Percentiles rank a stretch among this genome's conserved stretches.
Evolutionary conservation across 2,888 invertebrate species (phyloP).

Genomic region (Drosophila tripunctata): DNA sequence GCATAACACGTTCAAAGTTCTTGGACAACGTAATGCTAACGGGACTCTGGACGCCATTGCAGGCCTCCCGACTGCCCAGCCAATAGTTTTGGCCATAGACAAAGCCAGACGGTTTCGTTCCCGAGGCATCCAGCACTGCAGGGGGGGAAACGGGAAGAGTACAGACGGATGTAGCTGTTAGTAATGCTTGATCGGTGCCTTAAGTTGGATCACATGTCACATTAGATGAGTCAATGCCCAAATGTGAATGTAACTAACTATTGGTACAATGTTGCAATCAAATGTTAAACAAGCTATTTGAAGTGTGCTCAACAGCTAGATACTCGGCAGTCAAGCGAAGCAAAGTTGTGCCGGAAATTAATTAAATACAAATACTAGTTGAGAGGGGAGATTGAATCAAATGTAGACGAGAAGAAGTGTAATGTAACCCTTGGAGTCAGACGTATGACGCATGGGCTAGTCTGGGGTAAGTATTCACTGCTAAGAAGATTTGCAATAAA

Average conservation of each 20-base stretch:
- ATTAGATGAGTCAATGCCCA: constrained; percentile 3
- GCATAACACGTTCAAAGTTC: constrained; percentile 83
- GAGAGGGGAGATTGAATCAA: background rate
- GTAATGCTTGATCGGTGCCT: background rate
- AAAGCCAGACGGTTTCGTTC: constrained; percentile 85
- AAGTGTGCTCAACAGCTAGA: background rate
- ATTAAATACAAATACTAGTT: background rate
- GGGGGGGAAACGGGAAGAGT: background rate
- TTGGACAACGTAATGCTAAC: constrained; percentile 82
- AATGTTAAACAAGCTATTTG: too few relatives aligned
- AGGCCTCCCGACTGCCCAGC: constrained; percentile 86
- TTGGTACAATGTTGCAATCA: too few relatives aligned
- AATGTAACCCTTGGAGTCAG: too few relatives aligned
- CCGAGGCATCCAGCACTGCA: constrained; percentile 86
- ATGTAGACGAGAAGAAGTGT: too few relatives aligned
- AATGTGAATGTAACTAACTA: background rate
- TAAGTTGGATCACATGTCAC: background rate
- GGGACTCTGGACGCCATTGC: constrained; percentile 84
- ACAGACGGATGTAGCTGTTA: background rate
- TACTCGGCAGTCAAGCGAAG: background rate
- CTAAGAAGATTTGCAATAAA: too few relatives aligned
- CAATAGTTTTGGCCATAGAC: constrained; percentile 87
- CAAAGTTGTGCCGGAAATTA: background rate
- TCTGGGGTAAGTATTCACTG: too few relatives aligned
- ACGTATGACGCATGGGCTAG: too few relatives aligned